Percentiles rank a stretch among this genome's conserved stretches.
phyloP scores from a whole-genome alignment of 2,797 vertebrate genomes.

The Telmatherina bonti region DNA sequence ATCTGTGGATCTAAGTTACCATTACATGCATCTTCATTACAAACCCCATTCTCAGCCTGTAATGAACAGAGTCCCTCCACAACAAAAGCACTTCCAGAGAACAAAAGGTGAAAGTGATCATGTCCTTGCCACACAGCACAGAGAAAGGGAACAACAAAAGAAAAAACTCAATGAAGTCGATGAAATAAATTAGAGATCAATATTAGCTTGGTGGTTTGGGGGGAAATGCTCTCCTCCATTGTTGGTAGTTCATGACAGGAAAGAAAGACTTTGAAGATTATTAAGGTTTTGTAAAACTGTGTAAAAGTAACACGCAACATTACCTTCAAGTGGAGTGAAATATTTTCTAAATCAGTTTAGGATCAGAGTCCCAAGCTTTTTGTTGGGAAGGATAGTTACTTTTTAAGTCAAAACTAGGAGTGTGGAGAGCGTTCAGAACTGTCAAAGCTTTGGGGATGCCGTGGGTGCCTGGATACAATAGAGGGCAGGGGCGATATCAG shows the following conservation, averaged over 20 bases:
- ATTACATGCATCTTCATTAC: conserved; percentile 35
- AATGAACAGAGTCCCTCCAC: conserved; percentile 46
- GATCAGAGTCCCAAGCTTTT: conserved; percentile 5
- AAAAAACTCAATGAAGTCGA: conserved; percentile 44
- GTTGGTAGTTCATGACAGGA: conserved; percentile 21
- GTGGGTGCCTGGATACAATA: conserved; percentile 72
- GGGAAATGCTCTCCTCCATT: conserved; percentile 15
- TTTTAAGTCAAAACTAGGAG: conserved; percentile 13
- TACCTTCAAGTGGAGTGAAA: conserved; percentile 18
- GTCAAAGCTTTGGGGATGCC: conserved; percentile 73
- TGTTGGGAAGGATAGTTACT: conserved; percentile 26
- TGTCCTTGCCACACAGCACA: conserved; percentile 36
- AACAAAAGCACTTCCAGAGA: conserved; percentile 58
- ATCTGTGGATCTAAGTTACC: conserved; percentile 31
- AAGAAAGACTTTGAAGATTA: conserved; percentile 40
- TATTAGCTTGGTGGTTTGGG: conserved; percentile 29
- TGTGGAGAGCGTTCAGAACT: conserved; percentile 37
- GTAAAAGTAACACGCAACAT: conserved; percentile 16
- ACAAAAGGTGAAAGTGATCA: conserved; percentile 39
- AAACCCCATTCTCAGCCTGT: conserved; percentile 41
- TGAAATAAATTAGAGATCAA: conserved; percentile 61
- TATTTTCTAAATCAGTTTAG: conserved; percentile 5
- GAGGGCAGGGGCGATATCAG: conserved; percentile 38
- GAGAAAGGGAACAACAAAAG: conserved; percentile 44
- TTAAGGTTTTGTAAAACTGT: conserved; percentile 13